Conservation (phyloP, 2,797 vertebrate species). For the Buphagus erythrorhynchus region DNA sequence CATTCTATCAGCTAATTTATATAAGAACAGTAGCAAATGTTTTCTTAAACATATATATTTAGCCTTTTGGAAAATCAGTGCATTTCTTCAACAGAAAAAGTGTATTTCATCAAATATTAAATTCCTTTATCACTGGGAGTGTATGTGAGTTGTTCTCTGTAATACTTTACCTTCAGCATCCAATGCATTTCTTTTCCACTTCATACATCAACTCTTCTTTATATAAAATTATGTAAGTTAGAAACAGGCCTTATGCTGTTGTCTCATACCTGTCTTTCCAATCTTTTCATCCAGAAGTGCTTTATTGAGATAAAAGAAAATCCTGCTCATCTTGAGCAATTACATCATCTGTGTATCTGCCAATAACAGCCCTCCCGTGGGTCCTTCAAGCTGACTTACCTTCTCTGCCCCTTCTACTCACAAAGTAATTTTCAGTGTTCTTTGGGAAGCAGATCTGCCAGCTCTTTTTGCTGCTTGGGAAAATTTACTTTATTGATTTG, state of each 20-base stretch:
- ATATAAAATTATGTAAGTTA: constrained; percentile 57
- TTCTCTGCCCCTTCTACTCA: background rate
- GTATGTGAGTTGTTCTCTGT: background rate
- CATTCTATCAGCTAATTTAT: background rate
- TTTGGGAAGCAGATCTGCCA: constrained; percentile 38
- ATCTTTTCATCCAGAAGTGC: constrained; percentile 22
- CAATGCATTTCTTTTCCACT: constrained; percentile 25
- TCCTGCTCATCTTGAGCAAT: constrained; percentile 29
- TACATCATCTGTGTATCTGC: constrained; percentile 6
- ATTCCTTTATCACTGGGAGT: background rate
- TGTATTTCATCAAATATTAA: constrained; percentile 37
- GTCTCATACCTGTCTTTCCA: constrained; percentile 39
- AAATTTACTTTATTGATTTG: constrained; percentile 39
- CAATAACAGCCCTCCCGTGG: constrained; percentile 43
- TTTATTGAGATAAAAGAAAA: constrained; percentile 62
- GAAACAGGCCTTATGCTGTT: constrained; percentile 35
- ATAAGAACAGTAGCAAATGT: background rate
- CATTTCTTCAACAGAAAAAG: constrained; percentile 17
- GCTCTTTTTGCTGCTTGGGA: constrained; percentile 29
- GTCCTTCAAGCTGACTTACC: background rate
- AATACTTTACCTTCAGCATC: constrained; percentile 43
- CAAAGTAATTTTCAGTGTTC: constrained; percentile 52
- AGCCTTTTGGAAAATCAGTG: background rate
- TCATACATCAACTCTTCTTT: constrained; percentile 19
- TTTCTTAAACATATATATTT: background rate